Evolutionary conservation across 2,797 vertebrate species (phyloP), one percentile per base, ranked within the genome.

Genomic region (Micrastur ruficollis): DNA sequence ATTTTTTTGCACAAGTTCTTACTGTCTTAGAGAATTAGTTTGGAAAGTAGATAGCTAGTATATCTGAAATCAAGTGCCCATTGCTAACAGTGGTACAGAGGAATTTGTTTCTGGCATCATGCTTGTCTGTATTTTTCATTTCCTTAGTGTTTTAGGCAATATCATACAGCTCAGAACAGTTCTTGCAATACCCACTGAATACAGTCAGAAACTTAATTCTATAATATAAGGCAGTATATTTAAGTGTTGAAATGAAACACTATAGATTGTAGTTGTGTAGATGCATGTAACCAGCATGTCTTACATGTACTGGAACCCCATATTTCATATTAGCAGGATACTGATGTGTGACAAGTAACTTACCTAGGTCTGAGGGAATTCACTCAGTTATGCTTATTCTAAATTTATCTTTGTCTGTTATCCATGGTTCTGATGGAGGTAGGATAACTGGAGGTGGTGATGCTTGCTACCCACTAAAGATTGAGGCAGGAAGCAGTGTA

Each of bases 241-340:
- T 46, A 65, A 72, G 19, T 65, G 26, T 78, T 78, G 40, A 62
- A 58, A 85, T 81, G 16, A 53, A 80, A 53, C 8, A 8, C 14
- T 79, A 3, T 7, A 21, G 40, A 46, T 53, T 44, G 7, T 70
- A 61, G 14, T 59, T 90, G 31, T 50, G 38, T 53, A 42, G 72
- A 11, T 63, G 44, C 23, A 26, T 23, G 59, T 67, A 62, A 66
- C 18, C 55, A 76, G 14, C 42, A 18, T 66, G n/a, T 80, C 19
- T 65, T 53, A 11, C 1, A 3, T 16, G 9, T 46, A 3, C 38
- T 44, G n/a, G 26, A 63, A 47, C 26, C 6, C 22, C 4, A 0
- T 63, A 42, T 40, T 76, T 86, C n/a, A 5, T 46, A 6, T 62
- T 59, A 46, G 40, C 49, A 72, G 34, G 52, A 38, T 82, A 66